Conservation (phyloP, 1,140 invertebrate genomes). For the Calephelis nemesis region DNA sequence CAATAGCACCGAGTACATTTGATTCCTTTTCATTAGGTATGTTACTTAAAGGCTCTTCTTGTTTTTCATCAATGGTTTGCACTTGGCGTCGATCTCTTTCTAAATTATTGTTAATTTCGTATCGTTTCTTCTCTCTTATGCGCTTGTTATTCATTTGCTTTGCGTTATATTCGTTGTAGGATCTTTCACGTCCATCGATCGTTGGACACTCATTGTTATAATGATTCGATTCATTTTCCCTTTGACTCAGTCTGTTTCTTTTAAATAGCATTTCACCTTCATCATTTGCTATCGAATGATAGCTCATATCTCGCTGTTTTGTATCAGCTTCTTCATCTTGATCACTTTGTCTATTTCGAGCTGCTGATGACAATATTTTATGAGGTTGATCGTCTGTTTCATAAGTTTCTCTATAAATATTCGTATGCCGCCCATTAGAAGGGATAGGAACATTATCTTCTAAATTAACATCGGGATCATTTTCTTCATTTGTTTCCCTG, state of each 20-base stretch:
- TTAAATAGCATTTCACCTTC: slow-evolving; percentile 22
- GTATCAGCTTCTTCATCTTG: slow-evolving; percentile 5
- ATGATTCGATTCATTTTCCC: background rate
- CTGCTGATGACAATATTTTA: background rate
- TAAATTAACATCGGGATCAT: slow-evolving; percentile 8
- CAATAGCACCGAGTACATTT: slow-evolving; percentile 24
- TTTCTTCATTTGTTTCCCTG: background rate
- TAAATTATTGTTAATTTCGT: slow-evolving; percentile 20
- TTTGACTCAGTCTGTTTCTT: slow-evolving; percentile 2
- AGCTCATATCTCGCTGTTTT: slow-evolving; percentile 1
- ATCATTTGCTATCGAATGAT: slow-evolving; percentile 13
- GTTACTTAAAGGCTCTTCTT: slow-evolving; percentile 6
- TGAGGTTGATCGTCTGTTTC: slow-evolving; percentile 1
- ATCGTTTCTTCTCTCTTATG: slow-evolving; percentile 9
- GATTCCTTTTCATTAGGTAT: slow-evolving; percentile 28
- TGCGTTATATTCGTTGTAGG: background rate
- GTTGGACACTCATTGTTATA: slow-evolving; percentile 7
- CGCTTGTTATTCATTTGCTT: slow-evolving; percentile 21
- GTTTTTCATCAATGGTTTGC: slow-evolving; percentile 27
- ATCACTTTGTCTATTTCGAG: background rate
- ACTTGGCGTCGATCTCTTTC: slow-evolving; percentile 49
- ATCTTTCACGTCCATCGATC: background rate
- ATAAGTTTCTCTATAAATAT: slow-evolving; percentile 3
- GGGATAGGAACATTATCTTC: slow-evolving; percentile 5
- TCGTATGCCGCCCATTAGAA: background rate